phyloP scores from a whole-genome alignment of 2,888 invertebrate genomes.

The Drosophila formosana region DNA sequence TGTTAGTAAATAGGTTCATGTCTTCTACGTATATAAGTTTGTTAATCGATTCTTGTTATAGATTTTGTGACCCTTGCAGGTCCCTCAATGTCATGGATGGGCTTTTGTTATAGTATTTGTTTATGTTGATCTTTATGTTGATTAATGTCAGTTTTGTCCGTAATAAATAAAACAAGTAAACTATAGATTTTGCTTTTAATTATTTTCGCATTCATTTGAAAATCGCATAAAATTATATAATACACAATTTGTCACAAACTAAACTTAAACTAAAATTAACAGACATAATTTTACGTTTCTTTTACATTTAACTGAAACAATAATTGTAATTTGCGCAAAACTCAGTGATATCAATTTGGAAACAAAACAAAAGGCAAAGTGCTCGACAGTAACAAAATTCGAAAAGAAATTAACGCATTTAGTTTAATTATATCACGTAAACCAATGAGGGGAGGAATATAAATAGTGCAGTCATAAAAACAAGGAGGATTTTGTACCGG shows the following conservation, averaged over 20 bases:
- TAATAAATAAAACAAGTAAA: constrained; percentile 54
- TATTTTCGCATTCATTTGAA: constrained; percentile 70
- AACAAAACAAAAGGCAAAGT: constrained; percentile 57
- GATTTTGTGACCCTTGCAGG: constrained; percentile 47
- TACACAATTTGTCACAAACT: constrained; percentile 80
- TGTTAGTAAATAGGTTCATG: constrained; percentile 66
- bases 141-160: constrained; percentile 11
- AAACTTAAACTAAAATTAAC: constrained; percentile 75
- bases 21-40: constrained; percentile 67
- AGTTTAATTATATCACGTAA: constrained; percentile 66
- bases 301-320: constrained; percentile 61
- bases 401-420: constrained; percentile 39
- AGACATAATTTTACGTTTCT: constrained; percentile 39
- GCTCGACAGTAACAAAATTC: constrained; percentile 43
- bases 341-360: constrained; percentile 17
- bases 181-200: constrained; percentile 58
- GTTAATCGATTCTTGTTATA: constrained; percentile 47
- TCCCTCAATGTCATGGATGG: constrained; percentile 71
- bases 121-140: constrained; percentile 21
- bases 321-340: constrained; percentile 47
- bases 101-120: constrained; percentile 68
- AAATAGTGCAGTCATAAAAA: constrained; percentile 9
- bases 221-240: constrained; percentile 81
- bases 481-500: constrained; percentile 14
- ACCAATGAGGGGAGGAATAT: constrained; percentile 43